Evolutionary conservation across 2,888 invertebrate genomes (phyloP), one percentile per base, ranked within the genome.

Genomic region (Drosophila pseudotakahashii): DNA sequence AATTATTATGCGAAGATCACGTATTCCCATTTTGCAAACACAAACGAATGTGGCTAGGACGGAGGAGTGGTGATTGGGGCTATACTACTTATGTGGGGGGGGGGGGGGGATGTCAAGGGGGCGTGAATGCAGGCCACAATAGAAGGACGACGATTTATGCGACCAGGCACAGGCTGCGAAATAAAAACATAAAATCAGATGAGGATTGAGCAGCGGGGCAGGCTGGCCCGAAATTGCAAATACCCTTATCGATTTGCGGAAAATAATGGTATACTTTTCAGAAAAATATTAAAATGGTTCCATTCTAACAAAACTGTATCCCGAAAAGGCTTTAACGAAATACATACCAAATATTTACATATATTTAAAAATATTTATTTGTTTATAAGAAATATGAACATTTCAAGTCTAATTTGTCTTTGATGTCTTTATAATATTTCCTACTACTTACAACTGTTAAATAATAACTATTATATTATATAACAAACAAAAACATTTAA

Each of bases 81-180:
- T 26, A 16, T 23, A 14, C n/a, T n/a, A n/a, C 14, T 10, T 32
- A 32, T 14, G 9, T 4, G 47, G 19, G 47, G 57, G 23, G 10
- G 9, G 9, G 9, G 9, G 47, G 19, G 47, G 57, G 23, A 11
- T 11, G 9, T 9, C 14, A 11, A 11, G 41, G 41, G 58, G 37
- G 37, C 51, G 51, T 32, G 70, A 44, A 51, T 82, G 80, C 78
- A 71, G 74, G 81, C 78, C 76, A 81, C 73, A 83, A 85, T 87
- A 78, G 87, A 87, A 87, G 87, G 87, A 81, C 84, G 78, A 77
- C 87, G 85, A 81, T 87, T 82, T 82, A 87, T 78, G 78, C 53
- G 42, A 44, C 32, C 76, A 58, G 62, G 45, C 50, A 42, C 41
- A 16, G 34, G 36, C 19, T 53, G 42, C 32, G 30, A 60, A 51